Base-by-base conservation (phyloP, 2,888 invertebrate species). In the Tubulanus polymorphus region DNA sequence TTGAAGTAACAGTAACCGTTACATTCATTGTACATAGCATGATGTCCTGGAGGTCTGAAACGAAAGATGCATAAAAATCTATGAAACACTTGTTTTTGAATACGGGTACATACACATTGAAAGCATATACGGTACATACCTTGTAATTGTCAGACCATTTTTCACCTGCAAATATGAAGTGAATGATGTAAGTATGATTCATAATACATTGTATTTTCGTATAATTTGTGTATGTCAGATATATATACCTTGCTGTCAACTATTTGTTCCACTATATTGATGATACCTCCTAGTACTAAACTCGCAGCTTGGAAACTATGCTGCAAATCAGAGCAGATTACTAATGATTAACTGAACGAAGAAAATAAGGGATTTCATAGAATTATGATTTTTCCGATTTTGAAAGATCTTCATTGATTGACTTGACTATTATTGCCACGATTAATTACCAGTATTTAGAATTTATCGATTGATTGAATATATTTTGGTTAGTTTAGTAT, bases 1-100 rank as follows among this genome's bases (percentile, higher is more conserved):
- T 94, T 95, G 63, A 93, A 87, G 55, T 71, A 66, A 69, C 94
- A 95, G 81, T 93, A 95, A 1, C 95, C 95, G 75, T 88, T 87
- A 3, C 91, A 88, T 30, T 84, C 76, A 62, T 86, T 85, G 10
- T 81, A 75, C 77, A 88, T 89, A 0, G 92, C 92, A 80, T 95
- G 95, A 79, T 95, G 95, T 0, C 94, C 94, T 0, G 95, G 95
- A 1, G 79, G 79, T 59, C 79, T 76, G 57, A 46, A 48, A 68
- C 15, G 67, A 48, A 12, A 67, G 63, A 8, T 68, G 57, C 12
- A n/a, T n/a, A n/a, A n/a, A n/a, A 29, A 23, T 37, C 35, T 45
- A 46, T 53, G n/a, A 32, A 46, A 57, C 20, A 29, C 12, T n/a
- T n/a, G n/a, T n/a, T n/a, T n/a, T n/a, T n/a, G n/a, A n/a, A n/a